phyloP scores from a whole-genome alignment of 2,113 vertebrate species.

The Chelonoidis abingdonii region DNA sequence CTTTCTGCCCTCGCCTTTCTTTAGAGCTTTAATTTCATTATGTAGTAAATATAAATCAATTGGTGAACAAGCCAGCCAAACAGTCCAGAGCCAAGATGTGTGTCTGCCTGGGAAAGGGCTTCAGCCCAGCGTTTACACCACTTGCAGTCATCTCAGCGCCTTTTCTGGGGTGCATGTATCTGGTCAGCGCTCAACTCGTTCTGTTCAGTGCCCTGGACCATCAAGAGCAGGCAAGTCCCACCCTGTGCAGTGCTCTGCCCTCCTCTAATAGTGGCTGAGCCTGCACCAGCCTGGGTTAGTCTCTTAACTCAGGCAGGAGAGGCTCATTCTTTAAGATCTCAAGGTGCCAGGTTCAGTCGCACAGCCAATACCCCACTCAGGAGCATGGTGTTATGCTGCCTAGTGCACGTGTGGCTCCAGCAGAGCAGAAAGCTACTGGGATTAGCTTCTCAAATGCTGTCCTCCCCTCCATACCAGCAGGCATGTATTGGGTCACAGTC shows the following conservation, averaged over 20 bases:
- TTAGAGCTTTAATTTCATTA: constrained; percentile 73
- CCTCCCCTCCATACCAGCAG: background rate
- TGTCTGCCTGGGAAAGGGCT: constrained; percentile 44
- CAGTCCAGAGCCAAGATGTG: constrained; percentile 50
- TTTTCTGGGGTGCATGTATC: background rate
- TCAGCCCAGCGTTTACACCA: constrained; percentile 29
- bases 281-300: background rate
- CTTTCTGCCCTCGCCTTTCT: constrained; percentile 65
- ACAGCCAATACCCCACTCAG: background rate
- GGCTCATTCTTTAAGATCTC: background rate
- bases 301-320: background rate
- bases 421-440: background rate
- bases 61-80: constrained; percentile 61
- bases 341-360: background rate
- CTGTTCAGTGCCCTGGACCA: background rate
- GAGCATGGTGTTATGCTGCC: background rate
- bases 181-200: background rate
- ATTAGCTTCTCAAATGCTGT: background rate
- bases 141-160: background rate
- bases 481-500: background rate
- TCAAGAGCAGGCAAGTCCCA: background rate
- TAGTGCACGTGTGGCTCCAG: background rate
- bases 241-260: background rate
- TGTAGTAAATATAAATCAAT: constrained; percentile 72
- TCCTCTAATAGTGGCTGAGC: background rate